Conservation (phyloP, 2,113 vertebrate genomes). For the Hippocampus mohnikei region DNA sequence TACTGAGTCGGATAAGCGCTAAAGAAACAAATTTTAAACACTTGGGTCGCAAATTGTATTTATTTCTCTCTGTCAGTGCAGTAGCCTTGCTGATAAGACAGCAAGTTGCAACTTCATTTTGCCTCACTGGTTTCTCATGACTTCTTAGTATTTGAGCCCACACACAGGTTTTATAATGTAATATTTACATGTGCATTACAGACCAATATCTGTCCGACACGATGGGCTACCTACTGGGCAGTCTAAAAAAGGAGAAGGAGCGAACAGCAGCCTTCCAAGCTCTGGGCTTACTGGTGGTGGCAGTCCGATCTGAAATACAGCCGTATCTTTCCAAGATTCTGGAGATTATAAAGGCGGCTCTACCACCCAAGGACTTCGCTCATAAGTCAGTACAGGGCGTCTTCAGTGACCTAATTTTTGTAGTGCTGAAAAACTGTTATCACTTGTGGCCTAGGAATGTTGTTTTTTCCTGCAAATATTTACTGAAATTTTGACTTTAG, state of each 20-base stretch:
- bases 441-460: background rate
- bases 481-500: background rate
- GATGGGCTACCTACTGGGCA: slow-evolving; percentile 91
- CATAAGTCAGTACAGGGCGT: slow-evolving; percentile 84
- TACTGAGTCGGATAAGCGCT: no score
- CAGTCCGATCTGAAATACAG: slow-evolving; percentile 89
- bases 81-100: background rate
- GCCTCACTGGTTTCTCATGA: background rate
- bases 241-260: slow-evolving; percentile 96
- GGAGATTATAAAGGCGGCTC: slow-evolving; percentile 93
- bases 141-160: background rate
- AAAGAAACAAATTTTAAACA: no score
- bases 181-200: slow-evolving; percentile 36
- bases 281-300: slow-evolving; percentile 91
- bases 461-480: background rate
- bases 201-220: slow-evolving; percentile 96
- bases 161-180: background rate
- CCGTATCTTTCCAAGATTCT: slow-evolving; percentile 89
- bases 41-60: no score
- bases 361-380: slow-evolving; percentile 95
- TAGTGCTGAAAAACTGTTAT: background rate
- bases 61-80: background rate
- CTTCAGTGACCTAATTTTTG: background rate
- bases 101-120: background rate
- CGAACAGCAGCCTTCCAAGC: slow-evolving; percentile 93